A percentile compares a stretch with the other conserved stretches of the same genome.
Evolutionary conservation across 2,888 invertebrate species (phyloP).

Genomic region (Cerceris rybyensis): DNA sequence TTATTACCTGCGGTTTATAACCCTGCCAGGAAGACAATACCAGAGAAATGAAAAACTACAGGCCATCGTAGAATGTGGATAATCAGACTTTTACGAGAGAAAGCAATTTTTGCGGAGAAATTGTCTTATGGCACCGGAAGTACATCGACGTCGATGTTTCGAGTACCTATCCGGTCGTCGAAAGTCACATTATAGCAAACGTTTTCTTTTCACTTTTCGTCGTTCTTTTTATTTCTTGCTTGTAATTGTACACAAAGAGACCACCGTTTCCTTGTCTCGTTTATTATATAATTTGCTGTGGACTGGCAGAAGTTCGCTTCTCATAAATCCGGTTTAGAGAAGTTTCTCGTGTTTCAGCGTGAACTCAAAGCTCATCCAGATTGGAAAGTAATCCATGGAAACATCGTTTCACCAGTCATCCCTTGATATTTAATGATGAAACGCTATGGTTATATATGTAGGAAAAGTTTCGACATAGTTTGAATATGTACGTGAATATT

Average conservation of each 20-base stretch:
- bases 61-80: conserved; percentile 4
- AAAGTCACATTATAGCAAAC: not conserved
- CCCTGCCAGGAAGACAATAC: not conserved
- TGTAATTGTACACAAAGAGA: no score
- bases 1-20: conserved; percentile 2
- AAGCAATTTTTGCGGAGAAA: conserved; percentile 22
- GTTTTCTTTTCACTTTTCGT: not conserved
- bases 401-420: no score
- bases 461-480: no score
- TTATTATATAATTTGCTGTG: no score
- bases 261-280: no score
- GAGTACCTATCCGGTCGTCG: conserved; percentile 6
- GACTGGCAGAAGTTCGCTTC: not conserved
- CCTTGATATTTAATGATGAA: not conserved
- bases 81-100: conserved; percentile 16
- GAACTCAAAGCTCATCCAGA: not conserved
- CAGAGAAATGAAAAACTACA: conserved; percentile 2
- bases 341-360: not conserved
- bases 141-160: conserved; percentile 4
- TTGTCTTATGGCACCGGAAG: conserved; percentile 15
- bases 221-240: no score
- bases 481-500: no score
- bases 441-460: not conserved
- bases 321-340: not conserved
- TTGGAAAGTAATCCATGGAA: no score